These are phyloP conservation scores for Orthosia gothica DNA, from an alignment of 2,888 invertebrate species.

Conservation along the genomic window DNA sequence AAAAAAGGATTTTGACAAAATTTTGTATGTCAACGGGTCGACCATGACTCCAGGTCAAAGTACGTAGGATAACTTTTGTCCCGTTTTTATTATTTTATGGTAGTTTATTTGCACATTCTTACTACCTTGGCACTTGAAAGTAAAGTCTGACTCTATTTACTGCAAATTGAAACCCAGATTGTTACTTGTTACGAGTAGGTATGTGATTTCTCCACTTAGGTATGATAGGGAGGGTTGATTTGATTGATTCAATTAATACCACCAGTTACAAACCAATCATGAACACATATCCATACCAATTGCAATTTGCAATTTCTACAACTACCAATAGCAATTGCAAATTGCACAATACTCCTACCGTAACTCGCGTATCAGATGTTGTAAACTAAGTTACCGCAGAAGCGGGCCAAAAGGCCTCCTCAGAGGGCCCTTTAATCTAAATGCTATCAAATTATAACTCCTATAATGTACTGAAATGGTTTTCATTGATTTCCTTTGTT, in stretches of 20 bases:
- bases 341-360: constrained; percentile 24
- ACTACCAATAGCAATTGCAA: constrained; percentile 43
- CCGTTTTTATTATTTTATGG: too few species aligned
- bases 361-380: constrained; percentile 54
- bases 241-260: too few species aligned
- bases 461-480: constrained; percentile 64
- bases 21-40: too few species aligned
- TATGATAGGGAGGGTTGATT: too few species aligned
- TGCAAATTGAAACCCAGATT: not conserved
- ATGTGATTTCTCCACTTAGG: not conserved
- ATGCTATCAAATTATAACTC: constrained; percentile 72
- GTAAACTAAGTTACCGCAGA: constrained; percentile 72
- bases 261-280: not conserved
- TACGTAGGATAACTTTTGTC: too few species aligned
- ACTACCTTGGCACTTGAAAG: too few species aligned
- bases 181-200: not conserved
- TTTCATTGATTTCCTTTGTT: constrained; percentile 59
- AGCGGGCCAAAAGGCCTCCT: constrained; percentile 55
- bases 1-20: too few species aligned
- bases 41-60: too few species aligned
- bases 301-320: constrained; percentile 9
- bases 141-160: not conserved
- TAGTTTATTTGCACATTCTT: too few species aligned
- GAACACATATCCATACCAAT: not conserved
- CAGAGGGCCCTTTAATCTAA: constrained; percentile 73